Conservation (phyloP, 2,797 vertebrate species). For the Microctenopoma lineatum region DNA sequence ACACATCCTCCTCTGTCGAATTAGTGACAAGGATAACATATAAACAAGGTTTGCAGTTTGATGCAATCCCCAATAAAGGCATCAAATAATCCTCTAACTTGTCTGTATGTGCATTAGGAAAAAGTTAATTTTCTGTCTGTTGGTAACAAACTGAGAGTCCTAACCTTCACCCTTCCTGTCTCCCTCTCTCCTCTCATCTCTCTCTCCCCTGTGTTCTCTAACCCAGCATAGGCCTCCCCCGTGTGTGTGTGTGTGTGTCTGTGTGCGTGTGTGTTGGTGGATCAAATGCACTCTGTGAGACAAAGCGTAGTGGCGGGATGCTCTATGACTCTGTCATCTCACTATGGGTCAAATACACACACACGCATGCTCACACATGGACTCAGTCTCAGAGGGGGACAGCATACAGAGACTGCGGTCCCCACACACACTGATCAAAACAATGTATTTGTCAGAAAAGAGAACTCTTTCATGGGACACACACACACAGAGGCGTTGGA, state of each 20-base stretch:
- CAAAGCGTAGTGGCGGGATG: slow-evolving; percentile 79
- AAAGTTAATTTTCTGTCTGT: slow-evolving; percentile 50
- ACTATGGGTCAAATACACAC: slow-evolving; percentile 73
- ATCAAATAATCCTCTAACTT: not conserved
- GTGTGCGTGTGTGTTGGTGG: slow-evolving; percentile 57
- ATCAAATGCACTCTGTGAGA: slow-evolving; percentile 81
- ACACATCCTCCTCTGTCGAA: not conserved
- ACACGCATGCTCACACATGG: slow-evolving; percentile 39
- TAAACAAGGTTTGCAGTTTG: not conserved
- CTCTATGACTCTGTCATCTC: slow-evolving; percentile 81
- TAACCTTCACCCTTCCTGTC: slow-evolving; percentile 72
- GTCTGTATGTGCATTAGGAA: slow-evolving; percentile 12
- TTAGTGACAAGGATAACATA: not conserved
- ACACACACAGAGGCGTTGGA: slow-evolving; percentile 62
- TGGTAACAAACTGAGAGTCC: slow-evolving; percentile 52
- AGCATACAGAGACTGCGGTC: slow-evolving; percentile 65
- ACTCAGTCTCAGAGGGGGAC: slow-evolving; percentile 68
- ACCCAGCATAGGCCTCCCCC: slow-evolving; percentile 66
- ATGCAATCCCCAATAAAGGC: not conserved
- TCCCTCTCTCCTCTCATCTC: slow-evolving; percentile 55
- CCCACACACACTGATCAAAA: slow-evolving; percentile 81
- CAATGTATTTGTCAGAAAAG: slow-evolving; percentile 80
- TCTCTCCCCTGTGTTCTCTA: slow-evolving; percentile 68
- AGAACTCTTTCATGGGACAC: slow-evolving; percentile 75
- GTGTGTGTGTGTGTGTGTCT: slow-evolving; percentile 52